phyloP scores from a whole-genome alignment of 2,888 invertebrate species.

The Diadromus collaris region DNA sequence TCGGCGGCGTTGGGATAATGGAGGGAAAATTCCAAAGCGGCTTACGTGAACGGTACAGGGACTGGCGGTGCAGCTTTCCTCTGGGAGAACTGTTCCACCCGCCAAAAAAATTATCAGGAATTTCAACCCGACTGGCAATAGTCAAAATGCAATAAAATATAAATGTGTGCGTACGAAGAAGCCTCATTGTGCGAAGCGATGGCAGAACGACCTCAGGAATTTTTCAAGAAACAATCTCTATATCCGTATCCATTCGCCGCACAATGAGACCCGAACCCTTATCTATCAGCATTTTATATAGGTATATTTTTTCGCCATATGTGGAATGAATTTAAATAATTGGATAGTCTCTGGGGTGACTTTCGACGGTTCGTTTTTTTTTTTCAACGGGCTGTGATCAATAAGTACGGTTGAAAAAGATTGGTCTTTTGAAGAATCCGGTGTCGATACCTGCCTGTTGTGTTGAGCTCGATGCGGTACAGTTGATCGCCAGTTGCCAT shows the following conservation, averaged over 20 bases:
- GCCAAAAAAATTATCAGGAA: constrained; percentile 13
- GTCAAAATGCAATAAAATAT: not conserved
- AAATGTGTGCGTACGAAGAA: constrained; percentile 3
- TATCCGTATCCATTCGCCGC: constrained; percentile 53
- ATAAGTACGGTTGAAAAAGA: constrained; percentile 35
- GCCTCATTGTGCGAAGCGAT: not conserved
- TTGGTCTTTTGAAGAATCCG: constrained; percentile 2
- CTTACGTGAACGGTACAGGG: constrained; percentile 1
- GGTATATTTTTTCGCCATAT: constrained; percentile 32
- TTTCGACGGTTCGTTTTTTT: constrained; percentile 1
- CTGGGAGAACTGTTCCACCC: constrained; percentile 22
- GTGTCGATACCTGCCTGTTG: not conserved
- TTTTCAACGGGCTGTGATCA: constrained; percentile 24
- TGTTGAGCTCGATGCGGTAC: not conserved
- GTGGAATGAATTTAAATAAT: constrained; percentile 59
- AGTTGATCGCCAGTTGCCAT: constrained; percentile 5
- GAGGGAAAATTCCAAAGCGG: constrained; percentile 10
- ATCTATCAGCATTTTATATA: constrained; percentile 52
- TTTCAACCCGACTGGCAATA: constrained; percentile 7
- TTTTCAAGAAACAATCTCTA: constrained; percentile 47
- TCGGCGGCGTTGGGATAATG: constrained; percentile 2
- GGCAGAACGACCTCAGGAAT: constrained; percentile 29
- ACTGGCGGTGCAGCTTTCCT: constrained; percentile 15
- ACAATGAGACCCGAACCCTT: constrained; percentile 48
- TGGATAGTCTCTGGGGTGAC: constrained; percentile 21